Evolutionary conservation across 1,140 invertebrate genomes (phyloP), one percentile per base, ranked within the genome.

Genomic region (Halesus radiatus): DNA sequence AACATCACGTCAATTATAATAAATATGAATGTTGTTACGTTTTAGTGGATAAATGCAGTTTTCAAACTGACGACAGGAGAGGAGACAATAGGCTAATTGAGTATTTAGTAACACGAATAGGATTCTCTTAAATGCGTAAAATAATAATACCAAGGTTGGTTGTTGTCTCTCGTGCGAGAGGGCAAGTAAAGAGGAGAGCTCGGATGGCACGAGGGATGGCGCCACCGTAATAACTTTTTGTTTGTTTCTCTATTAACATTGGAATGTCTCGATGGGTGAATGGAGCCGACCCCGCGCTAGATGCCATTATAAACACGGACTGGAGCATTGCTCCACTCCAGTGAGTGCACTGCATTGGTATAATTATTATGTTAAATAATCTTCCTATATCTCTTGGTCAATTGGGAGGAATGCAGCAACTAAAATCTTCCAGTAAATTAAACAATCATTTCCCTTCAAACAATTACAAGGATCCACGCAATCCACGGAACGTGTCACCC

Each of bases 381-480:
- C 62, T 80, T 84, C 80, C 78, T 84, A 81, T 81, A 78, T 84
- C 56, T 80, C 80, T 84, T 84, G 82, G 82, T 84, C 82, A 68
- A 80, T 70, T 77, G 82, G 82, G 82, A 84, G 82, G 82, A 84
- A 84, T 84, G 82, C 82, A 81, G 82, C 82, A 77, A 84, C 82
- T 76, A 81, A 81, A 81, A 74, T 58, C 79, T 79, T 84, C 78
- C 73, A 80, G 80, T 79, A 73, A 73, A 73, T 79, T 79, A 73
- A 73, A 79, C 73, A 72, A 79, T 79, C 52, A 72, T 76, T 76
- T 76, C 64, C 50, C 45, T 76, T 76, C 76, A 76, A 75, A 80
- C 32, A 78, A 78, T 73, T 52, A 77, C 62, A 66, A 56, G 23
- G 50, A 74, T 54, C 53, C 20, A 74, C 50, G 18, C 56, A 18